These are phyloP conservation scores for Poliocrania exsul DNA, from an alignment of 2,797 vertebrate species.

Conservation along the genomic window DNA sequence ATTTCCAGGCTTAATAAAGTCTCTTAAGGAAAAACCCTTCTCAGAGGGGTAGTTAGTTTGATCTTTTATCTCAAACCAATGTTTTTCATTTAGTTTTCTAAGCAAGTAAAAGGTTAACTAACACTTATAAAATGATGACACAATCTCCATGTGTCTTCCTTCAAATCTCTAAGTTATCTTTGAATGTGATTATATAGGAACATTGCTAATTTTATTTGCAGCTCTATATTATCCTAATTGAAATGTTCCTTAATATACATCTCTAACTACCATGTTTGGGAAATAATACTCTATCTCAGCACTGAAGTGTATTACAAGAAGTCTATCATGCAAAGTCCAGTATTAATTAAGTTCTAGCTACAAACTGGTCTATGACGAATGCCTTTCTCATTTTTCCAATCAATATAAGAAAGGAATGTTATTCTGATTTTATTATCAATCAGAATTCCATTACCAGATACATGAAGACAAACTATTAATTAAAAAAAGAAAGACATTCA, in stretches of 20 bases:
- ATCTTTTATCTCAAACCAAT: not conserved
- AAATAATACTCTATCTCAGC: not conserved
- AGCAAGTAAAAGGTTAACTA: slow-evolving; percentile 17
- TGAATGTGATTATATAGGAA: not conserved
- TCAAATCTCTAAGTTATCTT: not conserved
- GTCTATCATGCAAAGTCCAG: not conserved
- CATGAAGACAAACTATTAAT: not conserved
- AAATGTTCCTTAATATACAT: not conserved
- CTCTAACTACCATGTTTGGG: not conserved
- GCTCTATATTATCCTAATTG: not conserved
- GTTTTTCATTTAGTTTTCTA: not conserved
- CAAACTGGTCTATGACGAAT: not conserved
- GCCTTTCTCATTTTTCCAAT: not conserved
- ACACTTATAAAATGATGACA: slow-evolving; percentile 9
- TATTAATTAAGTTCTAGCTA: not conserved
- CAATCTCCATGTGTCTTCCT: not conserved
- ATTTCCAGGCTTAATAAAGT: not conserved
- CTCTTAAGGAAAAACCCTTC: slow-evolving; percentile 11
- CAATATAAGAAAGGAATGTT: not conserved
- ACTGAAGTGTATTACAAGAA: not conserved
- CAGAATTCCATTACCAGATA: not conserved
- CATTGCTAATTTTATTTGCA: not conserved
- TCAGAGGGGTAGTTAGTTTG: not conserved
- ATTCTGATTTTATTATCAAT: not conserved
- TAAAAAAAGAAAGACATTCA: not conserved